Percentiles rank a stretch among this genome's conserved stretches.
Conservation (phyloP, 2,797 vertebrate species). For the Ispidina picta region DNA sequence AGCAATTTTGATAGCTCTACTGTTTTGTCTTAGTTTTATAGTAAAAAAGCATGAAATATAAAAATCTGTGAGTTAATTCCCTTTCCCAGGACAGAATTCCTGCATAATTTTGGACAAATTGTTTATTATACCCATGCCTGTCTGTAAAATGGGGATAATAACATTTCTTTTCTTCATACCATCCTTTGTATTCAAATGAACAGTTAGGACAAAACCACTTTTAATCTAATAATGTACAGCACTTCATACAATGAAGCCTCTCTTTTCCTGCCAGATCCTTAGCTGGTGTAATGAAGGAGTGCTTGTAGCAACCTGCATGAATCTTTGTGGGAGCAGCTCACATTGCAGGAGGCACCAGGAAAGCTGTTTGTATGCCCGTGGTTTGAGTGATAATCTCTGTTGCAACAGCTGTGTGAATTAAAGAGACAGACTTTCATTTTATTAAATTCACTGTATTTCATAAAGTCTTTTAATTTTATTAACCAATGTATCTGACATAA, state of each 20-base stretch:
- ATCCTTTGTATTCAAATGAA: neutral
- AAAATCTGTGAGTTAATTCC: neutral
- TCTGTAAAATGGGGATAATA: neutral
- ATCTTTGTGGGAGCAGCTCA: neutral
- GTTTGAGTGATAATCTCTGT: neutral
- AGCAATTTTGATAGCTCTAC: neutral
- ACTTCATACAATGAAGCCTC: neutral
- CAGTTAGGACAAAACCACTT: neutral
- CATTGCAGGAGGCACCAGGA: neutral
- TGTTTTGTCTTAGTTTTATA: neutral
- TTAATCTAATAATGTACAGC: neutral
- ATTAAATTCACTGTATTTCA: neutral
- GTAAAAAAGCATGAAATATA: neutral
- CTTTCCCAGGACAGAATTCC: neutral
- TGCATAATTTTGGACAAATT: neutral
- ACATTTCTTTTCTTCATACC: neutral
- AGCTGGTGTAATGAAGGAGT: neutral
- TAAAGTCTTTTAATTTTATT: neutral
- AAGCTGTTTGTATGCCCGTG: neutral
- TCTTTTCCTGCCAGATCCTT: slow-evolving; percentile 18
- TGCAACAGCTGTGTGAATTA: neutral
- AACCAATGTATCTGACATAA: neutral
- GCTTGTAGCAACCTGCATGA: slow-evolving; percentile 11
- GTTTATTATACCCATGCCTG: neutral
- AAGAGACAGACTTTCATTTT: neutral